Evolutionary conservation across 2,888 invertebrate species (phyloP), one percentile per base, ranked within the genome.

Genomic region (Caenorhabditis japonica): DNA sequence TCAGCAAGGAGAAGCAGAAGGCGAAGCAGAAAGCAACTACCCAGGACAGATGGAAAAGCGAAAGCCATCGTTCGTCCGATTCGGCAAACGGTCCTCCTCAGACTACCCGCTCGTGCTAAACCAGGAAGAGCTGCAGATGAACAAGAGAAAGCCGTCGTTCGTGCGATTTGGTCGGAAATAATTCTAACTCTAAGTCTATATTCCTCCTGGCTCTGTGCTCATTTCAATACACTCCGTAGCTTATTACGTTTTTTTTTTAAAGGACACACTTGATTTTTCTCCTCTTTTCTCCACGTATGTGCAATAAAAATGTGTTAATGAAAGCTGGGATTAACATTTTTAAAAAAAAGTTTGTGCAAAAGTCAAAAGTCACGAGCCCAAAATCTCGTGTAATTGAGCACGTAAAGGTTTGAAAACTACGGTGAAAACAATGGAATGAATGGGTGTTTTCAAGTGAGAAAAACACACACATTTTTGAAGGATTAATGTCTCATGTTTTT

Each of bases 131-230:
- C 25, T 51, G 52, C 49, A 38, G 7, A 64, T 74, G 66, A 77
- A 80, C 56, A 80, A 80, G 68, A 59, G 80, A 59, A 80, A 80
- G 72, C 77, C 80, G 44, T 79, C 78, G 41, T 80, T 80, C 53
- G 77, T 80, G 44, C 72, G 80, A 70, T 80, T 80, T 60, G 80
- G 80, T 41, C 58, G 78, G 49, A 77, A 77, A 55, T 80, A 71
- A 73, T 15, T 51, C 36, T 52, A 30, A 55, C 41, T 38, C 52
- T 51, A 13, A 21, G 46, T 34, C 36, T 46, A n/a, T 51, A n/a
- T 34, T 27, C 19, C 44, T 55, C 52, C 47, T 43, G 25, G 13
- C 33, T 27, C 38, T 17, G 12, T 19, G 34, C 44, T 34, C 39
- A 44, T 49, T 23, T 38, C 41, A 27, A 44, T 56, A 21, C 36